phyloP scores from a whole-genome alignment of 2,888 invertebrate species.

The Thyatira batis region DNA sequence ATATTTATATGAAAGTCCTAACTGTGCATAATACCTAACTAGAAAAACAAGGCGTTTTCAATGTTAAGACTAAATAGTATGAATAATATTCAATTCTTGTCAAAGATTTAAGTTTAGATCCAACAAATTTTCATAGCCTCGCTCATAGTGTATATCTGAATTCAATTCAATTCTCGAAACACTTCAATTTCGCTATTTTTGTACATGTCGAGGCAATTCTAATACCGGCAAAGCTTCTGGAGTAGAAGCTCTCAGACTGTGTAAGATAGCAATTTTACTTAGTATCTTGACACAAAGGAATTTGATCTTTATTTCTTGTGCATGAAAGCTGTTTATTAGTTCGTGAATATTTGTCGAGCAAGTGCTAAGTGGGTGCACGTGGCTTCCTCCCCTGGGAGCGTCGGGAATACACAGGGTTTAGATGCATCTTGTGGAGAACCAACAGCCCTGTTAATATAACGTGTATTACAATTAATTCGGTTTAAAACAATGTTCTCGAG shows the following conservation, averaged over 20 bases:
- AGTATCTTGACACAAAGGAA: conserved; percentile 46
- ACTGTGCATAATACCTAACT: too few species aligned
- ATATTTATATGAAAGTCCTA: too few species aligned
- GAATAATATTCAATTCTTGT: conserved; percentile 22
- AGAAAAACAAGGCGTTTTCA: too few species aligned
- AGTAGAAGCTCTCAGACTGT: conserved; percentile 68
- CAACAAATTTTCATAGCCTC: conserved; percentile 35
- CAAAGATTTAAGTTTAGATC: conserved; percentile 16
- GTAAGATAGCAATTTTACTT: conserved; percentile 63
- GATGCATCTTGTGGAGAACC: conserved; percentile 73
- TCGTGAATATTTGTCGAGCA: conserved; percentile 54
- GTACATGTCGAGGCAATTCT: conserved; percentile 73
- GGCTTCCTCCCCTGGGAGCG: conserved; percentile 60
- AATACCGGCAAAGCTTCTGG: conserved; percentile 71
- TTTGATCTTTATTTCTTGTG: conserved; percentile 52
- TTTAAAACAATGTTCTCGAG: conserved; percentile 49
- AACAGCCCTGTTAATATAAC: conserved; percentile 64
- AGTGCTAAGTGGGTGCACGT: conserved; percentile 78
- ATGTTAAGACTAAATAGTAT: too few species aligned
- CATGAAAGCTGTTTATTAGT: conserved; percentile 48
- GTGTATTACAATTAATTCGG: conserved; percentile 70
- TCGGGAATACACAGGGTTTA: conserved; percentile 64
- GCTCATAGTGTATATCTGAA: conserved; percentile 48
- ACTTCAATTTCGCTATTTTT: conserved; percentile 72
- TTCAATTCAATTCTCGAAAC: conserved; percentile 64